Evolutionary conservation across 2,888 invertebrate species (phyloP), one percentile per base, ranked within the genome.

Genomic region (Sinotaia quadrata): DNA sequence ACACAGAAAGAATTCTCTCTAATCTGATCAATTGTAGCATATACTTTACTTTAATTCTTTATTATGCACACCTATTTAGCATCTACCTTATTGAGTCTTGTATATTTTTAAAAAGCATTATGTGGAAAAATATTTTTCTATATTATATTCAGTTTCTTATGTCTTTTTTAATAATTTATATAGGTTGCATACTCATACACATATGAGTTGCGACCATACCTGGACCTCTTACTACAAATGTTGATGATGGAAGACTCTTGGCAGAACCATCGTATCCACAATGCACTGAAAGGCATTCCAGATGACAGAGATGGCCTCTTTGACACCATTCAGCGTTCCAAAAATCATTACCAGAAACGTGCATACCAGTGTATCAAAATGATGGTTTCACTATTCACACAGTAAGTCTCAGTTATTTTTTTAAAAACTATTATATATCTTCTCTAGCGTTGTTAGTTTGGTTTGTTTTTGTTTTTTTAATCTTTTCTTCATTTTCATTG

Each of bases 281-380:
- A 96, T 87, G 96, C 96, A 18, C 92, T 98, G 57, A 96, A 95
- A 91, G 97, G 94, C 89, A 90, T 72, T 58, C 93, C 93, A 4
- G 94, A 94, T 74, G 94, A 97, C 85, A 92, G 95, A 52, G 96
- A 97, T 83, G 97, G 97, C 0, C 91, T 98, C 66, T 92, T 98
- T 81, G 97, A 98, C 86, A 97, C 95, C 68, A 96, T 97, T 84
- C 92, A 94, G 80, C 92, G 95, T 73, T 94, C 95, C 70, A 97
- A 96, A 89, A 94, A 93, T 75, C 96, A 97, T 89, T 96, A 97
- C 89, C 97, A 97, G 89, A 97, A 97, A 90, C 91, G 97, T 76
- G 96, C 97, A 75, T 98, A 98, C 90, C 96, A 97, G 89, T 97
- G 97, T 90, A 95, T 98, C 75, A 98, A 98, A 90, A 94, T 96